Evolutionary conservation across 2,797 vertebrate genomes (phyloP).

Genomic region (Hoplostethus atlanticus): DNA sequence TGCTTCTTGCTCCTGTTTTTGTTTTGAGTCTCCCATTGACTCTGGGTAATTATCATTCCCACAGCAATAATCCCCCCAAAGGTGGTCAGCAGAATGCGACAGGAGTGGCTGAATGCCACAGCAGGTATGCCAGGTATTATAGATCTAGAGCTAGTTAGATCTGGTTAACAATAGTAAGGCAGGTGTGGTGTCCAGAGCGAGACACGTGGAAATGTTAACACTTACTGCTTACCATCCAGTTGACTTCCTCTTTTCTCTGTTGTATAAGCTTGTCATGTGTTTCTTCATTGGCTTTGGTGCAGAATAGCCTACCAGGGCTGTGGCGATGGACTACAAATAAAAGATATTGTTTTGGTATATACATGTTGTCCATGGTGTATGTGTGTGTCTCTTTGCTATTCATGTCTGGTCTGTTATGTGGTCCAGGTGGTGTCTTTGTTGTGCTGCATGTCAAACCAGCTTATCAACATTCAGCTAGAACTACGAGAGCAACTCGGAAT

Average conservation of each 20-base stretch:
- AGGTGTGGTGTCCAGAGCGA: slow-evolving; percentile 67
- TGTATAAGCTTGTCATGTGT: slow-evolving; percentile 99
- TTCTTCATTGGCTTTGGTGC: slow-evolving; percentile 99
- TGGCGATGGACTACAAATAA: slow-evolving; percentile 99
- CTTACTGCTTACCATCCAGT: slow-evolving; percentile 82
- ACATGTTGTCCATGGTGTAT: slow-evolving; percentile 76
- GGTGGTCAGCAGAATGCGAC: slow-evolving; percentile 78
- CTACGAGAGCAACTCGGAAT: slow-evolving; percentile 24
- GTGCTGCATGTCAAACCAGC: slow-evolving; percentile 49
- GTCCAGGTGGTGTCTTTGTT: slow-evolving; percentile 49
- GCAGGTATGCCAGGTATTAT: slow-evolving; percentile 77
- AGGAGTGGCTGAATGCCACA: slow-evolving; percentile 68
- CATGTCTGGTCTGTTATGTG: slow-evolving; percentile 24
- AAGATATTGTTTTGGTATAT: slow-evolving; percentile 96
- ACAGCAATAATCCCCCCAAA: slow-evolving; percentile 79
- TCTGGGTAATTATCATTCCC: slow-evolving; percentile 85
- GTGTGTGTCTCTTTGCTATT: slow-evolving; percentile 35
- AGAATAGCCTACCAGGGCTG: slow-evolving; percentile 99
- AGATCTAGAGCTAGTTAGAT: slow-evolving; percentile 79
- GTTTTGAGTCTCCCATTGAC: slow-evolving; percentile 81
- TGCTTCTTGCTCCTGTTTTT: slow-evolving; percentile 78
- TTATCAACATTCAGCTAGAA: slow-evolving; percentile 33
- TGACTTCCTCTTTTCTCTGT: slow-evolving; percentile 86
- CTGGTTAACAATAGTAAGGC: slow-evolving; percentile 67
- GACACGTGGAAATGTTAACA: slow-evolving; percentile 78